Percentiles rank a stretch among this genome's conserved stretches.
Conservation (phyloP, 1,140 invertebrate genomes). For the Meloidogyne hapla region DNA sequence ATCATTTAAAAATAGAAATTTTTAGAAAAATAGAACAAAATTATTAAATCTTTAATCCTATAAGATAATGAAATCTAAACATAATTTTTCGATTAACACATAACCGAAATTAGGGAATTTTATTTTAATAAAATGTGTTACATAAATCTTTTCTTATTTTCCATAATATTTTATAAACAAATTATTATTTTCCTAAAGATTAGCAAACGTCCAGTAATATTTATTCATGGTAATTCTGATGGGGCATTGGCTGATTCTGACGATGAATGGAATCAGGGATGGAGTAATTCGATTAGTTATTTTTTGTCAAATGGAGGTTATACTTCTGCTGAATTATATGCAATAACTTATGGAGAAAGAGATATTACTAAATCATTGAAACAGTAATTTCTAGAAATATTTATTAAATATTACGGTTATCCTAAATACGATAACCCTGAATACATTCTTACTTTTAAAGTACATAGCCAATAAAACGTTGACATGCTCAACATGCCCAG, state of each 20-base stretch:
- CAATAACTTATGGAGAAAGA: slow-evolving; percentile 44
- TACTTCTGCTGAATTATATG: slow-evolving; percentile 42
- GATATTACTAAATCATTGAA: slow-evolving; percentile 13
- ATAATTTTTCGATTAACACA: too few relatives aligned
- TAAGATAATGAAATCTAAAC: too few relatives aligned
- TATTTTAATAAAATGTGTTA: too few relatives aligned
- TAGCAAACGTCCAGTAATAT: slow-evolving; percentile 34
- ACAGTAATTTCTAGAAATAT: not conserved
- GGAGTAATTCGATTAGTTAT: slow-evolving; percentile 32
- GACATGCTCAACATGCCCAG: too few relatives aligned
- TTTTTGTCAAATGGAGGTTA: slow-evolving; percentile 44
- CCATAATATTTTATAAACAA: not conserved
- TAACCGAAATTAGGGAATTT: too few relatives aligned
- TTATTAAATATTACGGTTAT: too few relatives aligned
- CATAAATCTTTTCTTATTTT: too few relatives aligned
- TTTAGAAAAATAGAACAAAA: not conserved
- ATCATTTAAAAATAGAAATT: too few relatives aligned
- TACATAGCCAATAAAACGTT: too few relatives aligned
- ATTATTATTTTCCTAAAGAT: not conserved
- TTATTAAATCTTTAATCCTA: not conserved
- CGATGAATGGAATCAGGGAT: slow-evolving; percentile 18
- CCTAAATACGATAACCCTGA: too few relatives aligned
- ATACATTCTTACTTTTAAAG: too few relatives aligned
- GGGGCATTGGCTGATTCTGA: slow-evolving; percentile 21
- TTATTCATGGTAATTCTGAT: slow-evolving; percentile 46